Evolutionary conservation across 2,888 invertebrate genomes (phyloP).

Genomic region (Apoda limacodes): DNA sequence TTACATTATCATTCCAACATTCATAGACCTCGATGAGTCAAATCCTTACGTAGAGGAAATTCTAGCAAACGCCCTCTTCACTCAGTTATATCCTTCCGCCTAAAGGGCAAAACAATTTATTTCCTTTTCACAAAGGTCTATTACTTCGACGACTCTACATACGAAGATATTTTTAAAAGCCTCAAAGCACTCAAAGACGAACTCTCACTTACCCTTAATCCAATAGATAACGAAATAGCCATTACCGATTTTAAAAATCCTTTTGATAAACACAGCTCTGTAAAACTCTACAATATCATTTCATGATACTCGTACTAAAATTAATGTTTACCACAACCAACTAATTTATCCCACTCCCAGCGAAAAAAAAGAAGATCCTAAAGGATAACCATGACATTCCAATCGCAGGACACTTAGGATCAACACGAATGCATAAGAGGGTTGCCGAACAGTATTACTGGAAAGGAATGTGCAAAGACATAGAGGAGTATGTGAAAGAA

Average conservation of each 20-base stretch:
- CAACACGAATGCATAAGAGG: constrained; percentile 14
- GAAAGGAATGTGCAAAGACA: constrained; percentile 7
- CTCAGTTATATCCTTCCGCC: neutral
- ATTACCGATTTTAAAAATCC: constrained; percentile 1
- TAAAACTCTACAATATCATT: constrained; percentile 14
- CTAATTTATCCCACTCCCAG: constrained; percentile 17
- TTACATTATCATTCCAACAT: too few species aligned
- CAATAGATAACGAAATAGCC: neutral
- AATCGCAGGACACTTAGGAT: too few species aligned
- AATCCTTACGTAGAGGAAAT: too few species aligned
- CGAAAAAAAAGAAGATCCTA: constrained; percentile 18
- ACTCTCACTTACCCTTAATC: too few species aligned
- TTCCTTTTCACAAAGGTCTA: constrained; percentile 15
- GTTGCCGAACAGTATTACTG: too few species aligned
- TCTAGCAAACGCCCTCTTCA: constrained; percentile 5
- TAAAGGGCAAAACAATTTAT: constrained; percentile 7
- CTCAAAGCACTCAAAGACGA: constrained; percentile 5
- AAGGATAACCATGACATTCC: constrained; percentile 22
- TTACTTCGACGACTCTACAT: constrained; percentile 9
- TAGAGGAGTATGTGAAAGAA: constrained; percentile 10
- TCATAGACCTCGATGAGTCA: too few species aligned
- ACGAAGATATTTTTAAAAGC: constrained; percentile 8
- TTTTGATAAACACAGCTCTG: constrained; percentile 1
- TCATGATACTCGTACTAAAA: constrained; percentile 16
- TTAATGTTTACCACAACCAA: constrained; percentile 19